Evolutionary conservation across 2,888 invertebrate species (phyloP).

Genomic region (Phytoseiulus persimilis): DNA sequence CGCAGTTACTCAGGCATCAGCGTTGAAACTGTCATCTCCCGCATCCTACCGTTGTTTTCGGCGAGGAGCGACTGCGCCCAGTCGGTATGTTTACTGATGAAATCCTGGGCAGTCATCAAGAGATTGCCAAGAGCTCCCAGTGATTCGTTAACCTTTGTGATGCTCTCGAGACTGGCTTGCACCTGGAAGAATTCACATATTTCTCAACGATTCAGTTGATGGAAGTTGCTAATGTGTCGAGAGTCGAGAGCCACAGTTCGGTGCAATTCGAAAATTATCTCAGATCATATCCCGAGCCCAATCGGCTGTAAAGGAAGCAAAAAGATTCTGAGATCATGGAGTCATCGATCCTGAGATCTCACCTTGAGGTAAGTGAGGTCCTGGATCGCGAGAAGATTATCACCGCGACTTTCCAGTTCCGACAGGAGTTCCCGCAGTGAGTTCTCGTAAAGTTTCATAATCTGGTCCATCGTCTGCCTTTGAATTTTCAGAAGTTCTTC

Average conservation of each 20-base stretch:
- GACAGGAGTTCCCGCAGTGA: neutral
- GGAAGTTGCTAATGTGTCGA: too few species aligned
- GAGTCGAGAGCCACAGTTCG: too few species aligned
- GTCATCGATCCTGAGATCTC: neutral
- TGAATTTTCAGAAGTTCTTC: constrained; percentile 12
- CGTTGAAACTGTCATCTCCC: too few species aligned
- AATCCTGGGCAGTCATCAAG: neutral
- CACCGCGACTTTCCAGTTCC: neutral
- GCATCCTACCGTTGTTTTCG: neutral
- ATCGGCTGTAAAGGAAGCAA: too few species aligned
- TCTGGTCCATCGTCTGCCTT: constrained; percentile 10
- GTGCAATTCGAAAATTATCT: too few species aligned
- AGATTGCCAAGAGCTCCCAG: constrained; percentile 10
- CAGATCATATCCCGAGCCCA: too few species aligned
- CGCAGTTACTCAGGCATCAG: too few species aligned
- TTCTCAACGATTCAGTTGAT: too few species aligned
- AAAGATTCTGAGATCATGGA: too few species aligned
- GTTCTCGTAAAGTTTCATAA: neutral
- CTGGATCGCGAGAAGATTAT: neutral
- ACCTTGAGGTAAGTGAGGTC: neutral
- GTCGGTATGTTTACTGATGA: neutral
- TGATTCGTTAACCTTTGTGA: constrained; percentile 1
- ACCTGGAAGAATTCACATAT: too few species aligned
- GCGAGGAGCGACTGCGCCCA: neutral
- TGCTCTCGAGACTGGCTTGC: neutral